Evolutionary conservation across 2,888 invertebrate species (phyloP).

Genomic region (Mycalesis mineus): DNA sequence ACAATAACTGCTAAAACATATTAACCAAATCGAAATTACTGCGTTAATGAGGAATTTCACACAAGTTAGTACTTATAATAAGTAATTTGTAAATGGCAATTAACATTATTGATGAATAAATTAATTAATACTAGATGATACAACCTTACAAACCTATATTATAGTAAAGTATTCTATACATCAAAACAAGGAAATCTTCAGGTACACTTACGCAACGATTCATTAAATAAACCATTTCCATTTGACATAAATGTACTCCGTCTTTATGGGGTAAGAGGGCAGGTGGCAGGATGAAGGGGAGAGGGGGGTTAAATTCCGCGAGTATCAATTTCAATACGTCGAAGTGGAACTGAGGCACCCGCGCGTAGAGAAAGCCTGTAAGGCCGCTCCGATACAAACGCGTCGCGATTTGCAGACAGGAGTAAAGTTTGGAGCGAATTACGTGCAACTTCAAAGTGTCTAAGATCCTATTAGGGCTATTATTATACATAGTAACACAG

Average conservation of each 20-base stretch:
- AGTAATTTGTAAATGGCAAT: too few relatives aligned
- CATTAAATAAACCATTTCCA: conserved; percentile 7
- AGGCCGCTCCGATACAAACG: not conserved
- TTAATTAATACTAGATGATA: too few relatives aligned
- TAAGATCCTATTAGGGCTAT: too few relatives aligned
- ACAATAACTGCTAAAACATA: too few relatives aligned
- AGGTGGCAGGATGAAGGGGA: not conserved
- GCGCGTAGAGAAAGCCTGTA: conserved; percentile 1
- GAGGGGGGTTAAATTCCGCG: conserved; percentile 2
- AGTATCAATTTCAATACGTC: conserved; percentile 10
- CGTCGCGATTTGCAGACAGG: not conserved
- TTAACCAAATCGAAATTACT: too few relatives aligned
- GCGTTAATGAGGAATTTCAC: too few relatives aligned
- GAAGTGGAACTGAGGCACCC: not conserved
- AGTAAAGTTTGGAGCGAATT: too few relatives aligned
- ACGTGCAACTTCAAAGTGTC: too few relatives aligned
- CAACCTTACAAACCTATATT: too few relatives aligned
- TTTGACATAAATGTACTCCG: conserved; percentile 8
- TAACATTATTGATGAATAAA: too few relatives aligned
- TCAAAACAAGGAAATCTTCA: not conserved
- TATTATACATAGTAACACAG: too few relatives aligned
- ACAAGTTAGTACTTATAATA: too few relatives aligned
- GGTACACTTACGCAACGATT: not conserved
- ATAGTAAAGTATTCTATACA: not conserved
- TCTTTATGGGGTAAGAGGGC: not conserved